Conservation (phyloP, 1,140 invertebrate genomes). For the Brachionus calyciflorus region DNA sequence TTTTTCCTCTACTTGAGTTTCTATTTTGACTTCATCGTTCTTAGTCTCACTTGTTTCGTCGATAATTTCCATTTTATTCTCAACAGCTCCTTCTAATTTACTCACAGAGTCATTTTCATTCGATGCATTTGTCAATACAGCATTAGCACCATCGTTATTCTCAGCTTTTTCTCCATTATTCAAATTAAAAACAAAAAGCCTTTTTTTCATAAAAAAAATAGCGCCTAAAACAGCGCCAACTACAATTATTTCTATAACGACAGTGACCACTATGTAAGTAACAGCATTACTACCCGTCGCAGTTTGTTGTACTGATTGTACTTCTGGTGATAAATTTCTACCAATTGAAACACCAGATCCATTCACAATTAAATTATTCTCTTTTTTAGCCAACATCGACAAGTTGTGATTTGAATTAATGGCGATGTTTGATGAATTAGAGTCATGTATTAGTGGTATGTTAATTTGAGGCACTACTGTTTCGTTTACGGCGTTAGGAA, state of each 20-base stretch:
- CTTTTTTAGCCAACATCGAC: neutral
- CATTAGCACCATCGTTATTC: slow-evolving; percentile 12
- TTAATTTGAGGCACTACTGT: too few relatives aligned
- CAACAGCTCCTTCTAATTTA: neutral
- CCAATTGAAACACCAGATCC: neutral
- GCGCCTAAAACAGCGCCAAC: slow-evolving; percentile 7
- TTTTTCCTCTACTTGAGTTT: neutral
- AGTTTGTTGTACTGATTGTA: neutral
- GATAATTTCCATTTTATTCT: neutral
- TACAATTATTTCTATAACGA: neutral
- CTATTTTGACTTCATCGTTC: neutral
- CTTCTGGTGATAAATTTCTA: neutral
- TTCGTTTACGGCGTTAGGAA: too few relatives aligned
- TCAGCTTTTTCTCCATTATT: neutral
- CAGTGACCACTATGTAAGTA: neutral
- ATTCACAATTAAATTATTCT: neutral
- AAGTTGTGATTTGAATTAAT: slow-evolving; percentile 22
- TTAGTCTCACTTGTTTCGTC: neutral
- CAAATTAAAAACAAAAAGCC: slow-evolving; percentile 26
- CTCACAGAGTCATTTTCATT: slow-evolving; percentile 12
- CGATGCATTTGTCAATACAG: slow-evolving; percentile 31
- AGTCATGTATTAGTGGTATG: too few relatives aligned
- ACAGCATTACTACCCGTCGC: neutral
- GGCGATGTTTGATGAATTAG: too few relatives aligned
- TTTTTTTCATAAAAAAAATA: slow-evolving; percentile 17